Base-by-base conservation (phyloP, 2,888 invertebrate genomes). In the Spilarctia lutea region DNA sequence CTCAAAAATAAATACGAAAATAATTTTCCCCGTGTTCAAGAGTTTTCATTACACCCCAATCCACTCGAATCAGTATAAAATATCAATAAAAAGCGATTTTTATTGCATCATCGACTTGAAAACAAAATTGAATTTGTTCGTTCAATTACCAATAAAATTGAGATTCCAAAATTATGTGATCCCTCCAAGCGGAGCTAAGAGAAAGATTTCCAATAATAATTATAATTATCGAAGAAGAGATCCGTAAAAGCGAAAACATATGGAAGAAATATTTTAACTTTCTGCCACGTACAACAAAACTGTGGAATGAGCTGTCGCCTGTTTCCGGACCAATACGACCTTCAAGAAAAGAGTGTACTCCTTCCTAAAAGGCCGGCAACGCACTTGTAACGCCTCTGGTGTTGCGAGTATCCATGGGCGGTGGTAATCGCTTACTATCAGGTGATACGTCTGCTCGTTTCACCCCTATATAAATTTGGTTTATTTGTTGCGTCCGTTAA, bases 61-160 rank as follows among this genome's bases (percentile, higher is more conserved):
- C 67, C 27, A 66, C 39, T 56, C 27, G 52, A 16, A 67, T 56
- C n/a, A 48, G 30, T 48, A 76, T 78, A 73, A 75, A 73, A 75
- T 72, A 70, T 67, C 72, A 76, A 77, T 81, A 73, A 39, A 72
- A 76, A 75, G 52, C 24, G n/a, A 35, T 72, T 35, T 67, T 79
- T 67, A 79, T 72, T 67, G 35, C 66, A 48, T 71, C 13, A 63
- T n/a, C 39, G 45, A 65, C 13, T 70, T 71, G 39, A 65, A 68
- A 77, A 82, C 45, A 75, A 79, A 81, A 77, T 73, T 77, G 63
- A 74, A 52, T 69, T 35, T 69, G 75, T 65, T 74, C 72, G 68
- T 77, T 74, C 71, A 68, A 75, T 79, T 78, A 69, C 74, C 75
- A 79, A 75, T 82, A 65, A 68, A 75, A 65, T 79, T 75, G 69